Conservation (phyloP, 1,140 invertebrate genomes). For the Arctopsyche grandis region DNA sequence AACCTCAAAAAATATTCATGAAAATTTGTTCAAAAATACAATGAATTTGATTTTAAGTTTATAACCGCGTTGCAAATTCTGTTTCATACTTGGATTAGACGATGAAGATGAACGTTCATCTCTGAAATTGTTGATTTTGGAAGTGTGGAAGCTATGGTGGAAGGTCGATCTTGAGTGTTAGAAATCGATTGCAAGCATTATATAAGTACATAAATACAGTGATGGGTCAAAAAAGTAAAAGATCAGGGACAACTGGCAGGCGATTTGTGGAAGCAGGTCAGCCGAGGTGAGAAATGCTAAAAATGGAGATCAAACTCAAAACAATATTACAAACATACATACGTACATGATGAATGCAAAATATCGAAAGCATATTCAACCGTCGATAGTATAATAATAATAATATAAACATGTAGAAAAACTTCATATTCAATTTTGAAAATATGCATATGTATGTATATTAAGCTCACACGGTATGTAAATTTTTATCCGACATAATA, state of each 20-base stretch:
- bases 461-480: slow-evolving; percentile 25
- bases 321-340: neutral
- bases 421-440: neutral
- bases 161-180: too few relatives aligned
- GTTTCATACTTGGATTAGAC: too few relatives aligned
- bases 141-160: too few relatives aligned
- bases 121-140: too few relatives aligned
- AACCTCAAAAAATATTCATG: too few relatives aligned
- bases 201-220: too few relatives aligned
- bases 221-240: neutral
- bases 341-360: slow-evolving; percentile 22
- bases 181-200: too few relatives aligned
- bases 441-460: neutral
- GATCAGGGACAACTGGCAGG: slow-evolving; percentile 45
- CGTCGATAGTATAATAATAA: neutral
- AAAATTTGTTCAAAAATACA: too few relatives aligned
- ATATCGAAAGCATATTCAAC: slow-evolving; percentile 17
- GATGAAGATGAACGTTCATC: too few relatives aligned
- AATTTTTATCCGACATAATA: neutral
- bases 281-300: slow-evolving; percentile 40
- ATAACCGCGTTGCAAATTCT: too few relatives aligned
- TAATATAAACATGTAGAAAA: neutral
- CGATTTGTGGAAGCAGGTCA: slow-evolving; percentile 48
- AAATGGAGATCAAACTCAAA: slow-evolving; percentile 13
- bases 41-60: too few relatives aligned